These are phyloP conservation scores for Zhuqinia jingwanae DNA, from an alignment of 2,888 invertebrate genomes.

Conservation along the genomic window DNA sequence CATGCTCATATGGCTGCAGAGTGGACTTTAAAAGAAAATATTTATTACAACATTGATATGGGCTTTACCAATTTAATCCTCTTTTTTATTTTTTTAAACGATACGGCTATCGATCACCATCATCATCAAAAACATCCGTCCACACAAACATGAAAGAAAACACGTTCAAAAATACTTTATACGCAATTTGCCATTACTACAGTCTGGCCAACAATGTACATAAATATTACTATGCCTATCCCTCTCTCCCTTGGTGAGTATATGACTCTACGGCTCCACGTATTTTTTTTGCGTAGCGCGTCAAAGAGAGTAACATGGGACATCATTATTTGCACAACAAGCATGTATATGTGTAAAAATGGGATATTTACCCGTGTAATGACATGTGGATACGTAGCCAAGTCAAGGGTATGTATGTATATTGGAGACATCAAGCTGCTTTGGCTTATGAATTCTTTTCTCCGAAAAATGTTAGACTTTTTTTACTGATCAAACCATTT, in stretches of 20 bases:
- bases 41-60: slow-evolving; percentile 43
- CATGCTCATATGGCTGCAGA: slow-evolving; percentile 35
- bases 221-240: no score
- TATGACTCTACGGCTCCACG: no score
- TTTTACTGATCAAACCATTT: slow-evolving; percentile 33
- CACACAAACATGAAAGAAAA: slow-evolving; percentile 1
- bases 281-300: no score
- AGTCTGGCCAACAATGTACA: no score
- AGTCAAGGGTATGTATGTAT: no score
- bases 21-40: slow-evolving; percentile 32
- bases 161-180: neutral
- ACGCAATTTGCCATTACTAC: neutral
- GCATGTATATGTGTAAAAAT: no score
- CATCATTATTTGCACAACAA: no score
- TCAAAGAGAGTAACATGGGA: no score
- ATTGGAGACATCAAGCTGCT: neutral
- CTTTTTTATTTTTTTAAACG: slow-evolving; percentile 48
- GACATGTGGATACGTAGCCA: neutral
- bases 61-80: slow-evolving; percentile 58
- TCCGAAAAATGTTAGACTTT: neutral
- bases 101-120: slow-evolving; percentile 30
- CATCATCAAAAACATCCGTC: slow-evolving; percentile 45
- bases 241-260: no score
- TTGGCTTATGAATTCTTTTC: neutral
- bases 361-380: no score